Conservation (phyloP, 2,797 vertebrate species). For the Decapterus maruadsi region DNA sequence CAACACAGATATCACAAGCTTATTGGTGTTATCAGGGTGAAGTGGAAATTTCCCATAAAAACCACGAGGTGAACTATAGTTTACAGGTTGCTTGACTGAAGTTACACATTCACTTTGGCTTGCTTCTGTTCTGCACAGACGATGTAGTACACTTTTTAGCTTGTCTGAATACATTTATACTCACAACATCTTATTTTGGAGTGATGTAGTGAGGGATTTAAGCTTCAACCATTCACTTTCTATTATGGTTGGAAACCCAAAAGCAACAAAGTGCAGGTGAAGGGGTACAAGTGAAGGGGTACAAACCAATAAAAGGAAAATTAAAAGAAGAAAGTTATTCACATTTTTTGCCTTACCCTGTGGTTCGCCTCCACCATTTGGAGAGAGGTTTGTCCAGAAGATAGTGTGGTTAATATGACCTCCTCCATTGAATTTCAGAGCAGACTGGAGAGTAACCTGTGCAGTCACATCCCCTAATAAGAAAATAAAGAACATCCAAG, state of each 20-base stretch:
- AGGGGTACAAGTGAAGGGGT: not conserved
- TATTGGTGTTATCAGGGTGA: not conserved
- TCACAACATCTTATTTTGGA: not conserved
- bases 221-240: not conserved
- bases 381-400: constrained; percentile 99
- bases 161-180: not conserved
- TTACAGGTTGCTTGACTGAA: not conserved
- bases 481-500: constrained; percentile 23
- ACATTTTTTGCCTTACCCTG: constrained; percentile 84
- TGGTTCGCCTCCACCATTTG: constrained; percentile 94
- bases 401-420: constrained; percentile 97
- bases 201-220: not conserved
- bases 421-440: constrained; percentile 97
- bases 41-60: not conserved
- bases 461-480: constrained; percentile 92
- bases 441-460: constrained; percentile 93
- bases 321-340: not conserved
- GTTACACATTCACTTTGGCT: not conserved
- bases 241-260: not conserved
- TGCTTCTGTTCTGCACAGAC: not conserved
- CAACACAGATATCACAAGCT: not conserved
- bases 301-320: not conserved
- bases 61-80: not conserved
- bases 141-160: not conserved
- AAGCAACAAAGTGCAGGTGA: not conserved